Evolutionary conservation across 2,113 vertebrate genomes (phyloP).

Genomic region (Ciconia boyciana): DNA sequence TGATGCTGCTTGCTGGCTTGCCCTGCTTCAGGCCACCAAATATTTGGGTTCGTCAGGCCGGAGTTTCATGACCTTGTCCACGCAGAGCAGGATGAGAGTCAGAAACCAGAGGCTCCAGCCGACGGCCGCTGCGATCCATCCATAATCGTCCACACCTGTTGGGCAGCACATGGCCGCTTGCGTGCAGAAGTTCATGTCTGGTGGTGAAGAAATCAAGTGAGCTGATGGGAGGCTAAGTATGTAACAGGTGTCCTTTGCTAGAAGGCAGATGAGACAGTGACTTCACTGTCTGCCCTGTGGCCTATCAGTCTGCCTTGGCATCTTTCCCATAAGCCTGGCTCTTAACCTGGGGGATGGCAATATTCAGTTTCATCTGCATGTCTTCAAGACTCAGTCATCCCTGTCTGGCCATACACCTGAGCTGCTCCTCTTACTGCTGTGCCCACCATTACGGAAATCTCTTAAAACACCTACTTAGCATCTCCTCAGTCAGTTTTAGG

Average conservation of each 20-base stretch:
- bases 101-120: slow-evolving; percentile 84
- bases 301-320: not conserved
- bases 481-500: not conserved
- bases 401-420: not conserved
- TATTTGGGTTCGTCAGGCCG: slow-evolving; percentile 74
- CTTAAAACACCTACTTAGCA: not conserved
- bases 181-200: slow-evolving; percentile 58
- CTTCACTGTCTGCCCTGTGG: not conserved
- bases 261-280: not conserved
- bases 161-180: slow-evolving; percentile 67
- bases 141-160: slow-evolving; percentile 61
- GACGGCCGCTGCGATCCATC: slow-evolving; percentile 76
- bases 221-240: not conserved
- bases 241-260: not conserved
- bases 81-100: slow-evolving; percentile 80
- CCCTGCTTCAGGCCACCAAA: slow-evolving; percentile 38
- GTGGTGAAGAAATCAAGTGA: not conserved
- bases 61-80: slow-evolving; percentile 71
- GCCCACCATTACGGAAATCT: not conserved
- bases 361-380: not conserved
- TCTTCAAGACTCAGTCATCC: not conserved
- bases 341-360: not conserved
- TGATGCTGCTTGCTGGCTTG: not conserved
- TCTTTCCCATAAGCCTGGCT: not conserved
- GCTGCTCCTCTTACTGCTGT: not conserved